Percentiles rank a stretch among this genome's conserved stretches.
Conservation (phyloP, 2,113 vertebrate species). For the Xiphorhynchus elegans region DNA sequence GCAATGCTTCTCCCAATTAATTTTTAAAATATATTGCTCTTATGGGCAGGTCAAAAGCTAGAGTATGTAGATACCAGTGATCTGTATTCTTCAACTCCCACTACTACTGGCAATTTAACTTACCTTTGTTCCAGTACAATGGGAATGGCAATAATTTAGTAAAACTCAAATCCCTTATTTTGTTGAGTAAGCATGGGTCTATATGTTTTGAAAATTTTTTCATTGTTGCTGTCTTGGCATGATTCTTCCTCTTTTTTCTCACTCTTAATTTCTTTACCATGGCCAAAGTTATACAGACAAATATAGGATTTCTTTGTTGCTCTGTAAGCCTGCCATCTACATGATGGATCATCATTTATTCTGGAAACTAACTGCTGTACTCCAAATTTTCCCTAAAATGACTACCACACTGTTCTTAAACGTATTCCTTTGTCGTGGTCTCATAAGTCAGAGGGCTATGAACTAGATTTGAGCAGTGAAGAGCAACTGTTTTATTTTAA, state of each 20-base stretch:
- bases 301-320: background rate
- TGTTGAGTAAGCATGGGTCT: background rate
- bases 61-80: background rate
- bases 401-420: background rate
- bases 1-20: background rate
- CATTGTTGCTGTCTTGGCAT: background rate
- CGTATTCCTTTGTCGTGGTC: background rate
- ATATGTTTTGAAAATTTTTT: background rate
- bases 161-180: background rate
- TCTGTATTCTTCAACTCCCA: background rate
- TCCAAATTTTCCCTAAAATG: background rate
- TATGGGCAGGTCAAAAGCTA: background rate
- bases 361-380: background rate
- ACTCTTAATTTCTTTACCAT: background rate
- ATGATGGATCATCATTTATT: background rate
- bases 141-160: background rate
- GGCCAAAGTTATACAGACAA: background rate
- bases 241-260: background rate
- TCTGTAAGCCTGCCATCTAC: background rate
- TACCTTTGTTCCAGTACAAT: background rate
- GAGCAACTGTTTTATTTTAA: fast-evolving
- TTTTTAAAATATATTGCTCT: background rate
- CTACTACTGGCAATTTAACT: background rate
- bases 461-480: background rate
- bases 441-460: background rate